Evolutionary conservation across 2,888 invertebrate genomes (phyloP).

Genomic region (Agapostemon virescens): DNA sequence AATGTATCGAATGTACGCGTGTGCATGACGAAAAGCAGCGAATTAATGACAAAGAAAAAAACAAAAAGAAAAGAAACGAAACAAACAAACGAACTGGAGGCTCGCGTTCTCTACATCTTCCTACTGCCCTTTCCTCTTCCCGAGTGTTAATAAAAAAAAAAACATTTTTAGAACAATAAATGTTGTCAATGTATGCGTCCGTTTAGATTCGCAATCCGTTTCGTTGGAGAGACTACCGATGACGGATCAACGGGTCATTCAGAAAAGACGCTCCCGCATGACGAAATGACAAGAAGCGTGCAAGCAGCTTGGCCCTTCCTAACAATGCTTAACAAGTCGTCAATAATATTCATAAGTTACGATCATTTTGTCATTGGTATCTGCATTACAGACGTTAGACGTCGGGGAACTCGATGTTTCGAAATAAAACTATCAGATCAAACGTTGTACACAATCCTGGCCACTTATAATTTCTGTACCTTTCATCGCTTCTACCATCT

Average conservation of each 20-base stretch:
- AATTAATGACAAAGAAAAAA: conserved; percentile 16
- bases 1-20: conserved; percentile 13
- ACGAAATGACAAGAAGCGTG: conserved; percentile 36
- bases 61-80: conserved; percentile 13
- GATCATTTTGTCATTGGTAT: conserved; percentile 70
- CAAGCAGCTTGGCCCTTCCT: conserved; percentile 65
- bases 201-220: conserved; percentile 55
- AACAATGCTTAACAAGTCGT: conserved; percentile 70
- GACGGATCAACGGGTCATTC: conserved; percentile 37
- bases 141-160: conserved; percentile 55
- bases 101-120: conserved; percentile 53
- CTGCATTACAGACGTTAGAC: conserved; percentile 67
- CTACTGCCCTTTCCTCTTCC: conserved; percentile 62
- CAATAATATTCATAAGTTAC: conserved; percentile 69
- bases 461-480: conserved; percentile 2
- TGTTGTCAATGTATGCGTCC: conserved; percentile 67
- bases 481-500: background rate
- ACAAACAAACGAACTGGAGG: conserved; percentile 32
- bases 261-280: conserved; percentile 26
- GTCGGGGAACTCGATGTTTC: conserved; percentile 71
- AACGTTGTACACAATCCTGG: conserved; percentile 48
- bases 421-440: conserved; percentile 69
- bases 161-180: conserved; percentile 67
- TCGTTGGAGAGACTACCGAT: conserved; percentile 27
- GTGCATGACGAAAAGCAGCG: conserved; percentile 31